These are phyloP conservation scores for Mormyrops boulengeri DNA, from an alignment of 2,797 vertebrate species.

Conservation along the genomic window DNA sequence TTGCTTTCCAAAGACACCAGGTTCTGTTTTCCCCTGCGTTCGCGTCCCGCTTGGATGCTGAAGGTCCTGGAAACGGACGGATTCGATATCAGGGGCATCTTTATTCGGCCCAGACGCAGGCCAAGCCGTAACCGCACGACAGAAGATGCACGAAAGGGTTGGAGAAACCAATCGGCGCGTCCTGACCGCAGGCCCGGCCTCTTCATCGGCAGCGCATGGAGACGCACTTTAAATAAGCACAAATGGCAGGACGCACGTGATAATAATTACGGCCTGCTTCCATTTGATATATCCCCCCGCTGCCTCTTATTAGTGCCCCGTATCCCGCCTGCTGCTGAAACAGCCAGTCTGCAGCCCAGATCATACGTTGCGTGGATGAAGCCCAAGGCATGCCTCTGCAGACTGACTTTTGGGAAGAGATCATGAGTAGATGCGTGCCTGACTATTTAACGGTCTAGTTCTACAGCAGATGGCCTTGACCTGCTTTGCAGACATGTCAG, in stretches of 20 bases:
- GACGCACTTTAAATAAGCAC: not conserved
- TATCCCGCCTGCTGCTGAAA: not conserved
- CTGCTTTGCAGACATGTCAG: not conserved
- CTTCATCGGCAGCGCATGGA: not conserved
- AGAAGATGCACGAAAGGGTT: slow-evolving; percentile 40
- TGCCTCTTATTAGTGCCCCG: not conserved
- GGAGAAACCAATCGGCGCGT: slow-evolving; percentile 21
- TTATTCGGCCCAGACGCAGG: slow-evolving; percentile 44
- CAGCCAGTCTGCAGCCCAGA: not conserved
- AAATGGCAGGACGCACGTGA: not conserved
- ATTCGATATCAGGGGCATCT: slow-evolving; percentile 14
- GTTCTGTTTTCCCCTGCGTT: not conserved
- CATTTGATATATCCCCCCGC: not conserved
- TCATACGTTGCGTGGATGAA: not conserved
- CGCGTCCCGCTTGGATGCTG: not conserved
- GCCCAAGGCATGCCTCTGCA: not conserved
- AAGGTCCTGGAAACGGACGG: slow-evolving; percentile 8
- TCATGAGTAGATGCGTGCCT: not conserved
- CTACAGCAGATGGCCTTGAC: slow-evolving; percentile 1
- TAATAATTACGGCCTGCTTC: not conserved
- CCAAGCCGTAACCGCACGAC: slow-evolving; percentile 48
- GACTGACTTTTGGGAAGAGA: not conserved
- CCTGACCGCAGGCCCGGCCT: not conserved
- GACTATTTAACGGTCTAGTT: not conserved
- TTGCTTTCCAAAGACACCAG: not conserved